Evolutionary conservation across 2,888 invertebrate genomes (phyloP), one percentile per base, ranked within the genome.

Genomic region (Leucoptera coffeella): DNA sequence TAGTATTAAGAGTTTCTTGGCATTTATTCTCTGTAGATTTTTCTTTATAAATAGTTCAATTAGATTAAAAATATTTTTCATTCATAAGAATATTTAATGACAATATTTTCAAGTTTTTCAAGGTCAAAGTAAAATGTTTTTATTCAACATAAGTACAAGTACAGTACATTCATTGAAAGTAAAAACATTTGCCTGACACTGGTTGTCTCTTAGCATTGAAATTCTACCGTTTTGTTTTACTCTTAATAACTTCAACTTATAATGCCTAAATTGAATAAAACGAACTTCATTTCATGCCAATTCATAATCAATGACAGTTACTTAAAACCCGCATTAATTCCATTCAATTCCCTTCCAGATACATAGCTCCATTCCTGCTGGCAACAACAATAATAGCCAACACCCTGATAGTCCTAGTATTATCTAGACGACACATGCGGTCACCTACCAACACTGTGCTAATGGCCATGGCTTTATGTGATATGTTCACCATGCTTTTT

Each of bases 391-490:
- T 89, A n/a, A 76, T 92, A 3, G 88, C 91, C 23, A 95, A 95
- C 61, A 85, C 91, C 0, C 67, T 94, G 6, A 90, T 95, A 35
- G 91, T 93, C 9, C 78, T 93, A 17, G 93, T 95, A 1, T 73
- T 95, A 15, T 84, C 89, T 30, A 86, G 90, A 38, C 75, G 85
- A 17, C 91, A 93, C 56, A 94, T 95, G 94, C 57, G 86, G 14
- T 88, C 89, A 0, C 91, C 93, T 0, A 93, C 93, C 4, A 93
- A 93, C 58, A 78, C 85, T n/a, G 87, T 93, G 1, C 75, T 94
- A 3, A 84, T 91, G 78, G 88, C 87, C n/a, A 95, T 95, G 92
- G 94, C 95, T 0, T 74, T 95, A 4, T 90, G 91, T 39, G 95
- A 95, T 60, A 86, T 93, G 82, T 81, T 93, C 52, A 95, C 94